phyloP scores from a whole-genome alignment of 2,113 vertebrate species.

The Prionailurus bengalensis region DNA sequence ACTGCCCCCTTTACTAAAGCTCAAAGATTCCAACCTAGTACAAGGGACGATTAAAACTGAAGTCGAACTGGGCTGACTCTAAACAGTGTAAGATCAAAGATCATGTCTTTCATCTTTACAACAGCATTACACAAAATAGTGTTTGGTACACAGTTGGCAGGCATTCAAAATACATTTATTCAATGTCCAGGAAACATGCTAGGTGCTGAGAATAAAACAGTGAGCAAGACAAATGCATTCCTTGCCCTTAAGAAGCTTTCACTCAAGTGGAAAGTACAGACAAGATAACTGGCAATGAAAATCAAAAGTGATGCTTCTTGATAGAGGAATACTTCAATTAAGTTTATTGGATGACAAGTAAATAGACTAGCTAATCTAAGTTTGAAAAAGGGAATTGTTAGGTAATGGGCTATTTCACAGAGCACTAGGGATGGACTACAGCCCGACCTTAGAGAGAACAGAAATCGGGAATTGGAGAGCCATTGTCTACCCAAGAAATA shows the following conservation, averaged over 20 bases:
- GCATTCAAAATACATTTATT: constrained; percentile 42
- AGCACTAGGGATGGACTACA: neutral
- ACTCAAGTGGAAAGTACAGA: neutral
- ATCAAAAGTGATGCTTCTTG: constrained; percentile 31
- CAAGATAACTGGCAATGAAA: neutral
- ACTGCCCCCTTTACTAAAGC: neutral
- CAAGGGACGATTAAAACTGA: neutral
- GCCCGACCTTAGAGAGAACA: neutral
- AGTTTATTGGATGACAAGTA: neutral
- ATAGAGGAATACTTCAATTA: neutral
- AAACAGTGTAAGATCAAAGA: neutral
- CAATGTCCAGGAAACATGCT: neutral
- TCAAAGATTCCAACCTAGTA: neutral
- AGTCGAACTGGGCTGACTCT: neutral
- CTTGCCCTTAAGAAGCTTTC: constrained; percentile 6
- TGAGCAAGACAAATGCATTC: neutral
- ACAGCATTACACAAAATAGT: neutral
- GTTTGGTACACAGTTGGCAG: neutral
- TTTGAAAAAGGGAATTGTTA: neutral
- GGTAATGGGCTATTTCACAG: neutral
- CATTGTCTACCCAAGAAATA: neutral
- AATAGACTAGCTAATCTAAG: constrained; percentile 12
- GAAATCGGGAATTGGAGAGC: neutral
- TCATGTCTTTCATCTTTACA: constrained; percentile 3
- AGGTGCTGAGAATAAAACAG: constrained; percentile 39